Evolutionary conservation across 92 coral and sea anemone species (phyloP).

Genomic region (Blastomussa wellsi): DNA sequence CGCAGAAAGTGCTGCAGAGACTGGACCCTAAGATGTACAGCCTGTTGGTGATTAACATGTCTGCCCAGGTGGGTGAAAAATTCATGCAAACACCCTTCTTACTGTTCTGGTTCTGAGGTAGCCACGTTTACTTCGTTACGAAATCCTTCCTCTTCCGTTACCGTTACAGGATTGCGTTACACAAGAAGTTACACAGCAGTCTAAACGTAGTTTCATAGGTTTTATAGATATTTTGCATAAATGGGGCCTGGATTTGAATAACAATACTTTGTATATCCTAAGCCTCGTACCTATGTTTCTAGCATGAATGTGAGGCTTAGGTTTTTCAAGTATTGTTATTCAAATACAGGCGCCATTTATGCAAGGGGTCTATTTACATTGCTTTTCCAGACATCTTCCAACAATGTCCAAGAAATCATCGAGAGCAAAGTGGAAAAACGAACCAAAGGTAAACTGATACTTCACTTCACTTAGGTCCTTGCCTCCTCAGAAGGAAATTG

Average conservation of each 20-base stretch:
- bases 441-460: constrained; percentile 75
- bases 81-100: no score
- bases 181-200: not conserved
- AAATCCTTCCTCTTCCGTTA: no score
- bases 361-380: not conserved
- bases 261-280: no score
- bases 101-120: no score
- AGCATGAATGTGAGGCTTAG: no score
- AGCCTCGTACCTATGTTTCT: no score
- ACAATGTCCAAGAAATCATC: constrained; percentile 96
- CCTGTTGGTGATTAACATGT: constrained; percentile 89
- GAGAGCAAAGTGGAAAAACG: constrained; percentile 98
- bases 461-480: not conserved
- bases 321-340: no score
- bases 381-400: constrained; percentile 76
- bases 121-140: no score
- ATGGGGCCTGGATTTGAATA: no score
- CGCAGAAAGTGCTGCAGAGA: constrained; percentile 94
- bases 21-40: constrained; percentile 96
- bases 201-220: not conserved
- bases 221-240: not conserved
- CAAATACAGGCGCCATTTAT: no score
- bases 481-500: no score
- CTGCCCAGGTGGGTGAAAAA: constrained; percentile 73
- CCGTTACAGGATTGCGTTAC: no score